A percentile compares a stretch with the other conserved stretches of the same genome.
phyloP scores from a whole-genome alignment of 2,888 invertebrate species.

The Pachydiplax longipennis region DNA sequence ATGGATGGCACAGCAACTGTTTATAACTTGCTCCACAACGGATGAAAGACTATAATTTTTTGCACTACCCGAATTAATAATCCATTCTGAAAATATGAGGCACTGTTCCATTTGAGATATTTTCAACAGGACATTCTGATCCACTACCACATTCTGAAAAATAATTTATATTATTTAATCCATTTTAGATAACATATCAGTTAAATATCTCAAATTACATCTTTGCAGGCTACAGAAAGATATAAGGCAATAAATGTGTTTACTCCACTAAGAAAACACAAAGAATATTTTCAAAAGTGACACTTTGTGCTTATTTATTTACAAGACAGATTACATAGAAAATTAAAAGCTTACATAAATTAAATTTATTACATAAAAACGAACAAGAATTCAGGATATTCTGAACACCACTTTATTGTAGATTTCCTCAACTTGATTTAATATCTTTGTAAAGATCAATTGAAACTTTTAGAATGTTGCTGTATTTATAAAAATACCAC shows the following conservation, averaged over 20 bases:
- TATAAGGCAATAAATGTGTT: neutral
- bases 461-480: too few species aligned
- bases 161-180: neutral
- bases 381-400: too few species aligned
- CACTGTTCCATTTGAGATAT: conserved; percentile 6
- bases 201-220: too few species aligned
- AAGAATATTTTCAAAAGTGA: too few species aligned
- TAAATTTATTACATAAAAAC: neutral
- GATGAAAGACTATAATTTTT: neutral
- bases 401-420: too few species aligned
- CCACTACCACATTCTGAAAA: neutral
- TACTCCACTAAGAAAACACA: too few species aligned
- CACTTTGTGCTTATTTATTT: too few species aligned
- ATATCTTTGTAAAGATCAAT: too few species aligned
- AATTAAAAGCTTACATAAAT: too few species aligned
- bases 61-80: neutral
- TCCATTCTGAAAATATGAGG: conserved; percentile 2
- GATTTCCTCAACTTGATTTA: too few species aligned
- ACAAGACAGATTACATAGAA: neutral
- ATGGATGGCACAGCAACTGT: conserved; percentile 19
- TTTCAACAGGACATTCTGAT: neutral
- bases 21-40: conserved; percentile 4
- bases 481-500: too few species aligned
- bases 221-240: neutral
- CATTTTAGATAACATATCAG: too few species aligned